phyloP scores from a whole-genome alignment of 2,888 invertebrate genomes.

The Agonopterix alstromeriana region DNA sequence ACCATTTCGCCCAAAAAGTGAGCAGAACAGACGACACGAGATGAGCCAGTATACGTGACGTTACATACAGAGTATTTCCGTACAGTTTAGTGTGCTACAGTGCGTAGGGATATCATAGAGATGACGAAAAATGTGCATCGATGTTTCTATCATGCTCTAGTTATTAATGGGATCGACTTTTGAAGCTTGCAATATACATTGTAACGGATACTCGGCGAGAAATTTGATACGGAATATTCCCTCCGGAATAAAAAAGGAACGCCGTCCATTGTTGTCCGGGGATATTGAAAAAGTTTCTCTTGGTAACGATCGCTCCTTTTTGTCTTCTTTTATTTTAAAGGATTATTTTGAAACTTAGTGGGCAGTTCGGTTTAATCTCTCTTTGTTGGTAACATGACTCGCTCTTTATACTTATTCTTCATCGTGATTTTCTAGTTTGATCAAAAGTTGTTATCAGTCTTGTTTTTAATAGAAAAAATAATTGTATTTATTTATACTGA shows the following conservation, averaged over 20 bases:
- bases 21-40: conserved; percentile 34
- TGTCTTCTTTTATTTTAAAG: conserved; percentile 52
- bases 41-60: conserved; percentile 68
- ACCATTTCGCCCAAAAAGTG: conserved; percentile 50
- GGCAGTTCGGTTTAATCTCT: conserved; percentile 40
- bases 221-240: conserved; percentile 50
- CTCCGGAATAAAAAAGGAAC: conserved; percentile 37
- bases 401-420: conserved; percentile 6
- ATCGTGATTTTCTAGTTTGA: conserved; percentile 21
- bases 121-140: conserved; percentile 49
- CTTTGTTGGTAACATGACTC: conserved; percentile 14
- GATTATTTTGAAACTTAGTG: conserved; percentile 50
- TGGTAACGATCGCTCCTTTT: conserved; percentile 41
- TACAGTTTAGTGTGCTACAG: conserved; percentile 52
- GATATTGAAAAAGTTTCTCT: conserved; percentile 65
- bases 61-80: conserved; percentile 67
- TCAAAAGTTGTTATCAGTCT: conserved; percentile 37
- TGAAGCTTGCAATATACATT: conserved; percentile 32
- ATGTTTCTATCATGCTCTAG: conserved; percentile 17
- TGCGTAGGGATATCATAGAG: conserved; percentile 38
- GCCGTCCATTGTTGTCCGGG: conserved; percentile 47
- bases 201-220: conserved; percentile 34
- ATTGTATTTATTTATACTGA: no score
- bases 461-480: conserved; percentile 18
- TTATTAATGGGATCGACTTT: conserved; percentile 26